Evolutionary conservation across 2,797 vertebrate genomes (phyloP).

Genomic region (Allobates femoralis): DNA sequence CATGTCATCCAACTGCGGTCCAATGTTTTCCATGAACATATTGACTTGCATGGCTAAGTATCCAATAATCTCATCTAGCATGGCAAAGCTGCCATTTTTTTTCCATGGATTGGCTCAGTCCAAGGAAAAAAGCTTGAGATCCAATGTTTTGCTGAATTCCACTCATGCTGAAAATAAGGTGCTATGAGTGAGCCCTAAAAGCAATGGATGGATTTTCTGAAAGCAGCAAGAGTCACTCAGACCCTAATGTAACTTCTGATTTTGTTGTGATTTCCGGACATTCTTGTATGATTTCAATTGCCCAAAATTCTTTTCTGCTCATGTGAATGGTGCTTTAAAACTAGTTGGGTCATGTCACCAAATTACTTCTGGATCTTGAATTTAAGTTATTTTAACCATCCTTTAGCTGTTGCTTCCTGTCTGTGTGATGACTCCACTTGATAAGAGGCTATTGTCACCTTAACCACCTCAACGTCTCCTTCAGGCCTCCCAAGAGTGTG

Average conservation of each 20-base stretch:
- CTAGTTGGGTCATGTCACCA: background rate
- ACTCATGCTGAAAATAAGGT: no score
- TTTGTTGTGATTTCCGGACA: background rate
- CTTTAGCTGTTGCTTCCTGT: conserved; percentile 40
- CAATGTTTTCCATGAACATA: no score
- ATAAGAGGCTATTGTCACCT: conserved; percentile 55
- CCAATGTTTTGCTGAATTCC: no score
- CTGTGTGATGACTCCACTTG: conserved; percentile 47
- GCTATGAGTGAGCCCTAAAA: no score
- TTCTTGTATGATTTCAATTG: background rate
- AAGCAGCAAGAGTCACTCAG: background rate
- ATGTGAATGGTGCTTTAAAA: background rate
- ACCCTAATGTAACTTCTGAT: background rate
- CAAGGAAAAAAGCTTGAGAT: no score
- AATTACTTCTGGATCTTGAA: background rate
- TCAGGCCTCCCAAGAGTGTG: conserved; percentile 39
- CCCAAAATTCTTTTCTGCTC: background rate
- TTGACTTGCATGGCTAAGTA: no score
- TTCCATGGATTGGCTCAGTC: no score
- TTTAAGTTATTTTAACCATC: conserved; percentile 12
- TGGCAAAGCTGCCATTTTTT: no score
- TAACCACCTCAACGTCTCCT: conserved; percentile 49
- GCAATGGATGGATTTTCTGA: background rate
- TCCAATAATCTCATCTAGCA: no score
- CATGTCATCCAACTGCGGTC: no score